Evolutionary conservation across 2,888 invertebrate species (phyloP).

Genomic region (Eudasyphora cyanicolor): DNA sequence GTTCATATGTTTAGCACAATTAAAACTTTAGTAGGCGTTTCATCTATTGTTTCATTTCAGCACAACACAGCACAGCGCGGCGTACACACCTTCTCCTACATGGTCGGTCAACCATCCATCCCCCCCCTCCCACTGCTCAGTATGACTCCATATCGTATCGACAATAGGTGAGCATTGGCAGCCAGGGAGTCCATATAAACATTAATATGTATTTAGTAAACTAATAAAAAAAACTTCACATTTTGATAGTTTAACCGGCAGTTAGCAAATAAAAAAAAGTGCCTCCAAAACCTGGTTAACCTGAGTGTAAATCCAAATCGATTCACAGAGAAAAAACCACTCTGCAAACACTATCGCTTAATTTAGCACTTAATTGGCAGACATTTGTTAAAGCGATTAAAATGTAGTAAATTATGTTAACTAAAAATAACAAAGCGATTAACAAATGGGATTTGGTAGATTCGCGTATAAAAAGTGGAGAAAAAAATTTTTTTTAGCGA

Average conservation of each 20-base stretch:
- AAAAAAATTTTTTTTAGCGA: too few relatives aligned
- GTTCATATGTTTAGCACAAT: slow-evolving; percentile 10
- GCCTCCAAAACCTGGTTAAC: slow-evolving; percentile 44
- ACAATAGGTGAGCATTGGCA: too few relatives aligned
- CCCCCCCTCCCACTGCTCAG: neutral
- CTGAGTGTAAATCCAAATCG: neutral
- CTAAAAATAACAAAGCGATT: neutral
- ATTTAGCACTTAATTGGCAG: slow-evolving; percentile 55
- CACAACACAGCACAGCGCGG: too few relatives aligned
- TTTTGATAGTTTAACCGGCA: neutral
- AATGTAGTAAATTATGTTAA: slow-evolving; percentile 30
- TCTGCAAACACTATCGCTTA: slow-evolving; percentile 39
- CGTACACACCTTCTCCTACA: neutral
- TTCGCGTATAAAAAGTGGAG: too few relatives aligned
- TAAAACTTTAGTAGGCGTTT: slow-evolving; percentile 17
- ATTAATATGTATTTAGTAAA: neutral
- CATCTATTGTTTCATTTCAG: neutral
- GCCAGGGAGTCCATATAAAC: neutral
- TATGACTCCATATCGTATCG: too few relatives aligned
- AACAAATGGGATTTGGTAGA: too few relatives aligned
- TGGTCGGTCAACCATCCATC: too few relatives aligned
- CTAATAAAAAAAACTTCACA: slow-evolving; percentile 7
- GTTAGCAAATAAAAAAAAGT: too few relatives aligned
- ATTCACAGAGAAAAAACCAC: too few relatives aligned
- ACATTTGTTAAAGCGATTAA: slow-evolving; percentile 56